Evolutionary conservation across 35 echinoderm and acorn worm genomes (phyloP).

Genomic region (Holothuria glaberrima): DNA sequence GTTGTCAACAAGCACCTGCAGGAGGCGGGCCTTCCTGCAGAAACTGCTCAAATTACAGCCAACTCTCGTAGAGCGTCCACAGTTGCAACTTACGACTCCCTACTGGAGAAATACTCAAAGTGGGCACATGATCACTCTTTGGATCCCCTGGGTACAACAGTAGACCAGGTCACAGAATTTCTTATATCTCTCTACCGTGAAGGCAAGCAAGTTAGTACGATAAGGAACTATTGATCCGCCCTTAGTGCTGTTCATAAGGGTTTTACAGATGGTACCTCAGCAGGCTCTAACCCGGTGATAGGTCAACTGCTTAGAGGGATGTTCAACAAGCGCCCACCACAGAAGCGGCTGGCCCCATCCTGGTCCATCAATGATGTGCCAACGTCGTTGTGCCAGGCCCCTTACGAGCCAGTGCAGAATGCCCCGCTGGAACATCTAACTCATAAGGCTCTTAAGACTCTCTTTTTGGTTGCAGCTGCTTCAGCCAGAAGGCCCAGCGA

Average conservation of each 20-base stretch:
- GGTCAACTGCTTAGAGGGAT: neutral
- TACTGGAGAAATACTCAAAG: neutral
- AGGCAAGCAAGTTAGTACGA: neutral
- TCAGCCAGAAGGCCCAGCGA: neutral
- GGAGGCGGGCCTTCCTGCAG: conserved; percentile 26
- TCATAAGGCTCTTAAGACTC: neutral
- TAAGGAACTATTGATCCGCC: neutral
- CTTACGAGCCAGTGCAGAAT: neutral
- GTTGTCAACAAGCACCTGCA: neutral
- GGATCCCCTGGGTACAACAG: neutral
- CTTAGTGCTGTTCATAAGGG: conserved; percentile 5
- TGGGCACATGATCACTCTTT: conserved; percentile 2
- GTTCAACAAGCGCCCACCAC: neutral
- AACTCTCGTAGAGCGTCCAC: conserved; percentile 21
- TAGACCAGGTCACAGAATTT: conserved; percentile 23
- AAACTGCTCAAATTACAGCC: conserved; percentile 26
- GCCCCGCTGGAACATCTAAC: too few species aligned
- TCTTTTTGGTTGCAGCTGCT: neutral
- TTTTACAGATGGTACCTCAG: neutral
- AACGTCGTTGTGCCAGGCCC: neutral
- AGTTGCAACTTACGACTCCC: conserved; percentile 14
- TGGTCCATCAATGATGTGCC: neutral
- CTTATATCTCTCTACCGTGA: conserved; percentile 8
- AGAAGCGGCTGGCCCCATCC: neutral
- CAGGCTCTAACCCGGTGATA: too few species aligned